These are phyloP conservation scores for Misgurnus anguillicaudatus DNA, from an alignment of 2,113 vertebrate genomes.

Conservation along the genomic window DNA sequence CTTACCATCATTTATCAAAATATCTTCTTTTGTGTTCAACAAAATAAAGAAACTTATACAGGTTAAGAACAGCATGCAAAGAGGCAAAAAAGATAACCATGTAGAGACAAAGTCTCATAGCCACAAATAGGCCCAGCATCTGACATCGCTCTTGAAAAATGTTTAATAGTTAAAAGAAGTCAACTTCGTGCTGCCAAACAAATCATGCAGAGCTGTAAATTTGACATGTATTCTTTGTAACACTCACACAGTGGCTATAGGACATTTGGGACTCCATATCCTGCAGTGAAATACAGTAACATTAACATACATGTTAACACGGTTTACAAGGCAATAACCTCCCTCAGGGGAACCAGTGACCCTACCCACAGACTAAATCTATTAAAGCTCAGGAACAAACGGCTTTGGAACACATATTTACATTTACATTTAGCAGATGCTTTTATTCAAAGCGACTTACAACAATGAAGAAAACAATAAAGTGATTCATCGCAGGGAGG, in stretches of 20 bases:
- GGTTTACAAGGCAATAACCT: conserved; percentile 62
- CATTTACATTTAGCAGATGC: conserved; percentile 1
- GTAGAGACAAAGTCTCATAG: background rate
- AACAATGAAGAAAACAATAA: no score
- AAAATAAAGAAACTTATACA: no score
- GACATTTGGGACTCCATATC: conserved; percentile 45
- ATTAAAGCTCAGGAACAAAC: conserved; percentile 46
- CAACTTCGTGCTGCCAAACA: background rate
- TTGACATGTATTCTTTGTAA: background rate
- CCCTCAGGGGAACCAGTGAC: conserved; percentile 54
- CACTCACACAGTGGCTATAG: background rate
- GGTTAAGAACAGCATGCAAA: no score
- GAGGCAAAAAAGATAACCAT: background rate
- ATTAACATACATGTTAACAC: conserved; percentile 58
- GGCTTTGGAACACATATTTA: conserved; percentile 27
- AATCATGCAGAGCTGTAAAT: conserved; percentile 18
- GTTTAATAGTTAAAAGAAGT: conserved; percentile 2
- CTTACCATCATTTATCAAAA: background rate
- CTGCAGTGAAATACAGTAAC: conserved; percentile 46
- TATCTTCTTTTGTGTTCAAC: no score
- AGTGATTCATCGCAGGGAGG: no score
- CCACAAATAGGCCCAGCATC: conserved; percentile 8
- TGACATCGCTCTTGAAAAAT: conserved; percentile 21
- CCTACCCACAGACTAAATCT: conserved; percentile 54
- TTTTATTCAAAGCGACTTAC: no score